A percentile compares a stretch with the other conserved stretches of the same genome.
Conservation (phyloP, 2,113 vertebrate species). For the Mobula birostris region DNA sequence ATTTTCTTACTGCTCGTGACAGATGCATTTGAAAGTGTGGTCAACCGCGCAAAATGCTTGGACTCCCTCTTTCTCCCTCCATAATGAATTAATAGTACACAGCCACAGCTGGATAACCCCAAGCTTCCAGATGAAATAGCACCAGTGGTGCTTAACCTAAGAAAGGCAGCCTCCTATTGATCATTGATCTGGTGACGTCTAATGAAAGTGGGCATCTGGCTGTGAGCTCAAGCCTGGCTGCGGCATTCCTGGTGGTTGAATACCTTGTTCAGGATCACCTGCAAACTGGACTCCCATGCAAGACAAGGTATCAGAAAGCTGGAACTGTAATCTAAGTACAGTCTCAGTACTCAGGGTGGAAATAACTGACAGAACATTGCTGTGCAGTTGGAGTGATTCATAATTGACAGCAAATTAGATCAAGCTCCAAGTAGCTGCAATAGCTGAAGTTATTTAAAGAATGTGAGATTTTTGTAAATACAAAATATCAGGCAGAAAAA, state of each 20-base stretch:
- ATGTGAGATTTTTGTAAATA: neutral
- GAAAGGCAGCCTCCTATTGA: neutral
- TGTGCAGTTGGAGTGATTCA: neutral
- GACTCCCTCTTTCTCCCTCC: neutral
- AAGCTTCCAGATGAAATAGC: neutral
- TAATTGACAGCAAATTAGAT: neutral
- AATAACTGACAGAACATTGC: neutral
- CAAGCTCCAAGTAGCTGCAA: neutral
- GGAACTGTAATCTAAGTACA: neutral
- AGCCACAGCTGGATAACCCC: neutral
- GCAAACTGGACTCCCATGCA: neutral
- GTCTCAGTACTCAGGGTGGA: neutral
- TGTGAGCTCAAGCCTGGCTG: neutral
- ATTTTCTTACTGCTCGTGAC: neutral
- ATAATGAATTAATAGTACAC: neutral
- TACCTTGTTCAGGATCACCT: neutral
- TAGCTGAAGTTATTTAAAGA: slow-evolving; percentile 7
- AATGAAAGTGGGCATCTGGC: neutral
- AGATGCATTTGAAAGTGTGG: neutral
- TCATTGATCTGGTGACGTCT: neutral
- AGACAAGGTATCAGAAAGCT: neutral
- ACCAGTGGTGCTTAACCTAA: neutral
- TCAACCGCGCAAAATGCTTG: neutral
- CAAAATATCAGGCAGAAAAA: neutral
- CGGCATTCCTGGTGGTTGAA: neutral